Base-by-base conservation (phyloP, 2,888 invertebrate genomes). In the Eristalinus sepulchralis region DNA sequence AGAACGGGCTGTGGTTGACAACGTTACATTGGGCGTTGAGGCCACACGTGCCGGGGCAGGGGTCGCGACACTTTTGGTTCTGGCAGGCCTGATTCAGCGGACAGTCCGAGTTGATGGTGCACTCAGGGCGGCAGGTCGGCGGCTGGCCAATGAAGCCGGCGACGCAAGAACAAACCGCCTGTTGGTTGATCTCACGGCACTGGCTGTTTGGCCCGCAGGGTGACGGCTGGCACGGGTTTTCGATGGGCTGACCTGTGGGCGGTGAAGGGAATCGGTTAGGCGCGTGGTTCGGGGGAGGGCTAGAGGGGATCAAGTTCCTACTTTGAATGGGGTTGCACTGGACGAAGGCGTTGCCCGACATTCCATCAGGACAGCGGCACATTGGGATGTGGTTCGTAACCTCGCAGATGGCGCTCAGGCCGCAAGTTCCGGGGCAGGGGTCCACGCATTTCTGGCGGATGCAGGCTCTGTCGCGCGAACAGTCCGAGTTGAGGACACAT, bases 191-290 rank as follows among this genome's bases (percentile, higher is more conserved):
- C 89, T 95, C 95, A 53, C 94, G 94, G 89, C 97, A 97, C 89
- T 95, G 93, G 80, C 96, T 95, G 90, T 97, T 96, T 13, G 96
- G 95, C 77, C 97, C 97, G 91, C 97, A 97, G 24, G 96, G 96
- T 33, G 95, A 95, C 27, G 96, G 96, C 70, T 94, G 93, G 89
- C 96, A 96, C 0, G 96, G 96, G 89, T 93, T 90, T 39, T 77
- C 76, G 6, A 89, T 71, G 13, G 90, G 89, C 13, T 89, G 89
- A 55, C 89, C 90, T 90, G 89, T 17, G 22, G 2, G n/a, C 10
- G 39, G 8, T 47, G 47, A 2, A 39, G 33, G 10, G 57, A 2
- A 22, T 31, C 67, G 53, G 36, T 64, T 36, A 71, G 82, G 6
- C 17, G 24, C 17, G 8, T 10, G 6, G 24, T 11, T 60, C 64